Evolutionary conservation across 2,888 invertebrate species (phyloP), one percentile per base, ranked within the genome.

Genomic region (Podabrus alpinus): DNA sequence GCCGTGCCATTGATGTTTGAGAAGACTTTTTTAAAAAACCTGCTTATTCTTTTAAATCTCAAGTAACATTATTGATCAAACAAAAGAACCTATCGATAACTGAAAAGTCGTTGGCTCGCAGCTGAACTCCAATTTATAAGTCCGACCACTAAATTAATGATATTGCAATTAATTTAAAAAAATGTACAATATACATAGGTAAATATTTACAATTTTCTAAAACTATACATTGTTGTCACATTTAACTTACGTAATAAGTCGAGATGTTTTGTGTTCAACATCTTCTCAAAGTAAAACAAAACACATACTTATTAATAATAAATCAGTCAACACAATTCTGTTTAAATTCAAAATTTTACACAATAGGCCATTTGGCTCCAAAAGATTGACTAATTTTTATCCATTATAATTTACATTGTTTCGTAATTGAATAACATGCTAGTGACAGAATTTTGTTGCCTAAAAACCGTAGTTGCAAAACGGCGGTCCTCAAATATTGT

Each of bases 141-240:
- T 45, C 7, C 7, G n/a, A 45, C 45, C 9, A n/a, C 45, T 45
- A n/a, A 45, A 45, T n/a, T n/a, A 45, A 29, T 29, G n/a, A 72
- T 76, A 73, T 69, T 73, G 76, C 73, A 69, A 67, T 73, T 73
- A 67, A 73, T 70, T 76, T 45, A 7, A 45, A 45, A 45, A 45
- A 45, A 45, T 45, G 45, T 69, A 69, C 64, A 72, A 75, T 75
- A 67, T 72, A 75, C 66, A 69, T 45, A 60, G 68, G 61, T 72
- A 75, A 62, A 64, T 72, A 72, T 75, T 45, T 72, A 75, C 74
- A 74, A 71, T 59, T 71, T 73, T 59, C 16, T 15, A 59, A 69
- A 64, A 69, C 66, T 73, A 78, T 69, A 68, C 68, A 71, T 74
- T 16, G 64, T 64, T 68, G 59, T 66, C 66, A 74, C 67, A 74